These are phyloP conservation scores for Nomada goodeniana DNA, from an alignment of 2,888 invertebrate species.

Conservation along the genomic window DNA sequence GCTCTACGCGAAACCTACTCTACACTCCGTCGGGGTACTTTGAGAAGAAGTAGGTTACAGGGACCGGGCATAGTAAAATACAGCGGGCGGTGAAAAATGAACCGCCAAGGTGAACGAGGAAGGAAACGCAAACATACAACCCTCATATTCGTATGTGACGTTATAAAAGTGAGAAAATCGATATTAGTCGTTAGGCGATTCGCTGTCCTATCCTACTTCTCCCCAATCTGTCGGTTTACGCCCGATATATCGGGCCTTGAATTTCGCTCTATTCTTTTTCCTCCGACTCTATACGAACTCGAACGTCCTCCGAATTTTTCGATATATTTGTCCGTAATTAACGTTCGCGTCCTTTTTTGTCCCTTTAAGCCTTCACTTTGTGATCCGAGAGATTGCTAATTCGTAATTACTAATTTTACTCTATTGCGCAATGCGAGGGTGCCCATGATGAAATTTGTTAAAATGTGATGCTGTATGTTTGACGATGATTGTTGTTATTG, in stretches of 20 bases:
- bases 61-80: slow-evolving; percentile 49
- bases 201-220: slow-evolving; percentile 30
- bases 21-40: slow-evolving; percentile 28
- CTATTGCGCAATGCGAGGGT: too few species aligned
- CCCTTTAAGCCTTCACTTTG: neutral
- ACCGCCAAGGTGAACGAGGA: slow-evolving; percentile 35
- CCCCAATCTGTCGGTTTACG: slow-evolving; percentile 13
- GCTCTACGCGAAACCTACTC: slow-evolving; percentile 13
- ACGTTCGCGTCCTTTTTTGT: neutral
- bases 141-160: slow-evolving; percentile 65
- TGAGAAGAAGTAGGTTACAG: slow-evolving; percentile 71
- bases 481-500: too few species aligned
- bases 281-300: neutral
- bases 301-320: neutral
- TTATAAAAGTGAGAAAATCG: slow-evolving; percentile 75
- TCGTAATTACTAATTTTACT: too few species aligned
- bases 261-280: slow-evolving; percentile 19
- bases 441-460: too few species aligned
- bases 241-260: slow-evolving; percentile 40
- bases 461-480: too few species aligned
- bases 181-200: slow-evolving; percentile 71
- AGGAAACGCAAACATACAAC: slow-evolving; percentile 49
- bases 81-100: slow-evolving; percentile 33
- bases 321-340: neutral
- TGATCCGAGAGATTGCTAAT: neutral